phyloP scores from a whole-genome alignment of 1,140 invertebrate genomes.

The Amyelois transitella region DNA sequence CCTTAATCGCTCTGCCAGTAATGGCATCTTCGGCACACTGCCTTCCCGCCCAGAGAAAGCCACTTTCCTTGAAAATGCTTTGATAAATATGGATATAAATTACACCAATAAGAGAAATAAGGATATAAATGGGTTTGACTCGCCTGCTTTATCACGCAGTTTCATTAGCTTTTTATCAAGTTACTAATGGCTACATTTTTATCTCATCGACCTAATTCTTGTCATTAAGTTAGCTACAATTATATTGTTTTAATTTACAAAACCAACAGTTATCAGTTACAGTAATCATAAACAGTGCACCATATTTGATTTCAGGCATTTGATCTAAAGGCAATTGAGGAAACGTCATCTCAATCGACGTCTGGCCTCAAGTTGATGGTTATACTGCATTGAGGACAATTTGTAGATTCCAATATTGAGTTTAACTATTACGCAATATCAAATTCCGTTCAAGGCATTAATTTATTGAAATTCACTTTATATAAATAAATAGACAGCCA shows the following conservation, averaged over 20 bases:
- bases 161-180: neutral
- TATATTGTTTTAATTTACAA: too few species aligned
- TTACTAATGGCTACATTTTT: neutral
- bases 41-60: neutral
- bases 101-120: constrained; percentile 6
- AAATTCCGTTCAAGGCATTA: neutral
- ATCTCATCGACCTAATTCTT: neutral
- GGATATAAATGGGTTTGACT: neutral
- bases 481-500: too few species aligned
- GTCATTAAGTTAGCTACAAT: too few species aligned
- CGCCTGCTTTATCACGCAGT: neutral
- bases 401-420: neutral
- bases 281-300: neutral
- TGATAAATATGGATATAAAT: constrained; percentile 45
- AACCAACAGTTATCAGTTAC: neutral
- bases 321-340: constrained; percentile 2
- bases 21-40: constrained; percentile 25
- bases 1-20: constrained; percentile 28
- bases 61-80: constrained; percentile 5
- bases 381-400: neutral
- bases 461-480: neutral
- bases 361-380: neutral
- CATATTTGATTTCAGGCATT: neutral
- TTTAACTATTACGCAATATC: neutral
- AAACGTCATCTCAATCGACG: neutral